Evolutionary conservation across 2,888 invertebrate species (phyloP).

Genomic region (Meteorus colon): DNA sequence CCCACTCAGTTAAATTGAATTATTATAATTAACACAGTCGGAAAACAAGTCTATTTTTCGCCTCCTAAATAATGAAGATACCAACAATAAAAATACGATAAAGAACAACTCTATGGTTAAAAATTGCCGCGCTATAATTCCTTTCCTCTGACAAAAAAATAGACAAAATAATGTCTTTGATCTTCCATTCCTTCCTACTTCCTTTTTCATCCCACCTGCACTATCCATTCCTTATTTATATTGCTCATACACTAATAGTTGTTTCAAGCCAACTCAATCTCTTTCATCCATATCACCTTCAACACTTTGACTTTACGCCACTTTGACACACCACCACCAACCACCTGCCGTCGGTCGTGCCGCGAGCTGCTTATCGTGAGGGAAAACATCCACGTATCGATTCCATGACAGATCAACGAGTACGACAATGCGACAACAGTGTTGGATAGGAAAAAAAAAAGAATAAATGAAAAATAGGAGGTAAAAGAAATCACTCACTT

Average conservation of each 20-base stretch:
- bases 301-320: constrained; percentile 11
- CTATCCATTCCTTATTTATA: background rate
- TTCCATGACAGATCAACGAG: constrained; percentile 64
- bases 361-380: constrained; percentile 50
- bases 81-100: too few species aligned
- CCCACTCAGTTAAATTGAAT: too few species aligned
- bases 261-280: background rate
- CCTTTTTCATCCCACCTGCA: background rate
- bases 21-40: too few species aligned
- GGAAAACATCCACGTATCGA: constrained; percentile 64
- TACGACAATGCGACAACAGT: constrained; percentile 52
- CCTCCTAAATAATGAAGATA: too few species aligned
- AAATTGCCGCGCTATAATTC: background rate
- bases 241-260: too few species aligned
- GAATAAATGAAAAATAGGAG: background rate
- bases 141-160: background rate
- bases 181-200: background rate
- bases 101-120: background rate
- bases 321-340: constrained; percentile 35
- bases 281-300: background rate
- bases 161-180: background rate
- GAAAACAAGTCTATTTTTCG: too few species aligned
- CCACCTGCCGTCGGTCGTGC: constrained; percentile 48
- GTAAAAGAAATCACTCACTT: too few species aligned
- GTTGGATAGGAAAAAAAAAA: background rate